These are phyloP conservation scores for Drosophila lacicola DNA, from an alignment of 2,888 invertebrate species.

Conservation along the genomic window DNA sequence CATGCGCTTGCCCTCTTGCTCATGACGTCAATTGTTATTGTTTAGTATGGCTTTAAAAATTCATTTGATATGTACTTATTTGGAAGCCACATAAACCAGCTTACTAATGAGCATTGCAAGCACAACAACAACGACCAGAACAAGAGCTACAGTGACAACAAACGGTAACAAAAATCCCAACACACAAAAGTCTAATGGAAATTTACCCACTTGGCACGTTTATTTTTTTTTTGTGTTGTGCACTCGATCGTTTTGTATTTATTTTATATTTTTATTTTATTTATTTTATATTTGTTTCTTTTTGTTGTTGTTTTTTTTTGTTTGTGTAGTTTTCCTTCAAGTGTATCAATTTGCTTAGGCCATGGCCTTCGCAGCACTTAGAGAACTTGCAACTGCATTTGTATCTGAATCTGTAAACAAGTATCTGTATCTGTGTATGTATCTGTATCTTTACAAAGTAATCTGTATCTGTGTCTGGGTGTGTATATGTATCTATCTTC, in stretches of 20 bases:
- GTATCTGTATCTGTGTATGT: background rate
- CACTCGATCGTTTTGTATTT: slow-evolving; percentile 14
- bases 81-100: slow-evolving; percentile 48
- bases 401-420: background rate
- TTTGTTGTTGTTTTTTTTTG: slow-evolving; percentile 8
- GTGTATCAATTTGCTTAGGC: slow-evolving; percentile 50
- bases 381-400: slow-evolving; percentile 36
- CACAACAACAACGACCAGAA: slow-evolving; percentile 21
- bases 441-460: background rate
- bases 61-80: slow-evolving; percentile 44
- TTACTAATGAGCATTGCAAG: slow-evolving; percentile 65
- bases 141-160: slow-evolving; percentile 19
- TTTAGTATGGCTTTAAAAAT: slow-evolving; percentile 48
- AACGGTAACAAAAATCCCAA: slow-evolving; percentile 30
- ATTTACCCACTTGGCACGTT: slow-evolving; percentile 75
- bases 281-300: background rate
- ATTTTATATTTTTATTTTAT: slow-evolving; percentile 15
- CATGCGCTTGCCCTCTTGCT: slow-evolving; percentile 17
- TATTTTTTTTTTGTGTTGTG: slow-evolving; percentile 14
- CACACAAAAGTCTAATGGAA: slow-evolving; percentile 59
- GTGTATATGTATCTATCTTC: slow-evolving; percentile 4
- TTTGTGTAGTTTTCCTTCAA: slow-evolving; percentile 36
- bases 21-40: slow-evolving; percentile 62
- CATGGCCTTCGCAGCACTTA: slow-evolving; percentile 26
- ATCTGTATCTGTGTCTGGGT: background rate